Conservation (phyloP, 1,140 invertebrate species). For the Leguminivora glycinivorella region DNA sequence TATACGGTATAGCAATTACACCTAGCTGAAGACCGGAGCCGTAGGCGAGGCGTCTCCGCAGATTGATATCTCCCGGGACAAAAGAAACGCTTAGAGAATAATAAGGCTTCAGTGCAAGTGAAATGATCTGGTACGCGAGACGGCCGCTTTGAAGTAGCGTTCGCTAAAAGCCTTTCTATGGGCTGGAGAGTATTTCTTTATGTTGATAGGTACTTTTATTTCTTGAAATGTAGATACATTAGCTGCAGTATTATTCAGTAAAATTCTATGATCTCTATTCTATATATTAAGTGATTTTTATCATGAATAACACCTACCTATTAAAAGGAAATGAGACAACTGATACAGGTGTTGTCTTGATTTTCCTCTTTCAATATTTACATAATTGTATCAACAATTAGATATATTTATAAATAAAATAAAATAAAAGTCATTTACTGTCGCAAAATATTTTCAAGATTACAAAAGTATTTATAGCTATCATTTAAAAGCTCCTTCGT, state of each 20-base stretch:
- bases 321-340: too few relatives aligned
- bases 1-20: constrained; percentile 58
- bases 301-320: too few relatives aligned
- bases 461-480: too few relatives aligned
- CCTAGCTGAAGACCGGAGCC: constrained; percentile 44
- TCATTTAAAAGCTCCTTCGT: too few relatives aligned
- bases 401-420: too few relatives aligned
- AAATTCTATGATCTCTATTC: not conserved
- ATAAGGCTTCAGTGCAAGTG: constrained; percentile 46
- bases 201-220: constrained; percentile 18
- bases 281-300: too few relatives aligned
- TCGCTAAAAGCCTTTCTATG: constrained; percentile 42
- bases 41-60: constrained; percentile 51
- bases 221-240: not conserved
- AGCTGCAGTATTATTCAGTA: not conserved
- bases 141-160: constrained; percentile 46
- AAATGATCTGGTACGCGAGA: constrained; percentile 48
- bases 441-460: too few relatives aligned
- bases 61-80: constrained; percentile 51
- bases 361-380: too few relatives aligned
- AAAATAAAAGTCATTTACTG: too few relatives aligned
- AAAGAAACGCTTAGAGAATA: constrained; percentile 49
- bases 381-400: too few relatives aligned
- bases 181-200: constrained; percentile 32
- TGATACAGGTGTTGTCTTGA: too few relatives aligned